A percentile compares a stretch with the other conserved stretches of the same genome.
Conservation (phyloP, 2,797 vertebrate genomes). For the Coendou prehensilis region DNA sequence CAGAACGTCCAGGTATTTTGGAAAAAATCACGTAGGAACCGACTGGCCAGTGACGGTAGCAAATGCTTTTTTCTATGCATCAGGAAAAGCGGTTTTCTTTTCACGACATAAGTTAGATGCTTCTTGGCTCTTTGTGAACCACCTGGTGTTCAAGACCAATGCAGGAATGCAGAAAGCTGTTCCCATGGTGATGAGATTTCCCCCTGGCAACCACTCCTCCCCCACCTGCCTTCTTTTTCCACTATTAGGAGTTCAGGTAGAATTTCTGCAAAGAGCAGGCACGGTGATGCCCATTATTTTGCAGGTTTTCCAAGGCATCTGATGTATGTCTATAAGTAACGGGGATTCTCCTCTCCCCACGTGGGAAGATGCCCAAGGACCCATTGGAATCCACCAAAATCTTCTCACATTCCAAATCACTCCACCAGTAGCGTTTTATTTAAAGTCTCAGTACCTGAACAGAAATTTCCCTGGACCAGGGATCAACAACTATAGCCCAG, state of each 20-base stretch:
- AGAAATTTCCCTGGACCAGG: neutral
- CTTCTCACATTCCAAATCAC: neutral
- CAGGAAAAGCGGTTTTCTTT: constrained; percentile 60
- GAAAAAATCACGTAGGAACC: constrained; percentile 39
- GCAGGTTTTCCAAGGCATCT: neutral
- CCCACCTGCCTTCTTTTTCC: constrained; percentile 13
- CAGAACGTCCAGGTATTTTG: neutral
- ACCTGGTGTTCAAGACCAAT: constrained; percentile 73
- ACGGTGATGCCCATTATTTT: neutral
- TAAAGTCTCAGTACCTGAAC: neutral
- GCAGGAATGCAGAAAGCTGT: constrained; percentile 68
- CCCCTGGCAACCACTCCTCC: constrained; percentile 28
- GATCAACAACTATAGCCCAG: neutral
- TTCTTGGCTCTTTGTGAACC: constrained; percentile 63
- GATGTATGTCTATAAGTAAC: neutral
- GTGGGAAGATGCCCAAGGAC: neutral
- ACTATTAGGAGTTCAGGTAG: constrained; percentile 1
- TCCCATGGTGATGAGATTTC: constrained; percentile 80
- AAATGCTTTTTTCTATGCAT: neutral
- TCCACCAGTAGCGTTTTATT: neutral
- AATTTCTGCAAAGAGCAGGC: constrained; percentile 32
- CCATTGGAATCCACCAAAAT: neutral
- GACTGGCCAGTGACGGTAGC: neutral
- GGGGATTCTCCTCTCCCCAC: neutral
- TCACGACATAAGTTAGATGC: constrained; percentile 50